phyloP scores from a whole-genome alignment of 1,140 invertebrate species.

The Frieseomelitta varia region DNA sequence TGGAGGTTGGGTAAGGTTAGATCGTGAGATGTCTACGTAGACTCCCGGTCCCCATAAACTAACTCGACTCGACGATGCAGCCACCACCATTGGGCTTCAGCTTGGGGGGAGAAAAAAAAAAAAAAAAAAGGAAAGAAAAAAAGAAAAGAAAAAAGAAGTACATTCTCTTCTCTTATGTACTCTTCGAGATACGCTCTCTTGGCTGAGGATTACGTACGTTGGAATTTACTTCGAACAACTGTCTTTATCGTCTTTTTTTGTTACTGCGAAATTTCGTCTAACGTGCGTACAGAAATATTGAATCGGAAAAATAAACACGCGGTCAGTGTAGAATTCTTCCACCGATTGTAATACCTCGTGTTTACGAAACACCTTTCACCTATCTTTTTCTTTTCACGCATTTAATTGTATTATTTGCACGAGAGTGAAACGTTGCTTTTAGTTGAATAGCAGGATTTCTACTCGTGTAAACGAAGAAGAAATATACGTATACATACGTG shows the following conservation, averaged over 20 bases:
- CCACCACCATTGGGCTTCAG: slow-evolving; percentile 62
- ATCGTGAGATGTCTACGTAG: slow-evolving; percentile 78
- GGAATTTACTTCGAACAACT: background rate
- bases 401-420: too few species aligned
- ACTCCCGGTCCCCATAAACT: slow-evolving; percentile 77
- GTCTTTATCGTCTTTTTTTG: background rate
- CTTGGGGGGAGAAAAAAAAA: background rate
- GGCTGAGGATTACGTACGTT: background rate
- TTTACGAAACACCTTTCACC: too few species aligned
- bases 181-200: background rate
- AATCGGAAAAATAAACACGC: background rate
- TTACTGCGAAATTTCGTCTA: background rate
- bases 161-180: background rate
- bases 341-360: too few species aligned
- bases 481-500: background rate
- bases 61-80: slow-evolving; percentile 72
- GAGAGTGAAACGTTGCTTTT: too few species aligned
- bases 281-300: background rate
- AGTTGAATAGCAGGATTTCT: too few species aligned
- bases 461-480: background rate
- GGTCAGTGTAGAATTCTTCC: background rate
- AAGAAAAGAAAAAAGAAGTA: slow-evolving; percentile 3
- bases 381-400: too few species aligned
- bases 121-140: too few species aligned
- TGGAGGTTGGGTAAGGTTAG: slow-evolving; percentile 76